phyloP scores from a whole-genome alignment of 2,888 invertebrate genomes.

The Poecilus cupreus region DNA sequence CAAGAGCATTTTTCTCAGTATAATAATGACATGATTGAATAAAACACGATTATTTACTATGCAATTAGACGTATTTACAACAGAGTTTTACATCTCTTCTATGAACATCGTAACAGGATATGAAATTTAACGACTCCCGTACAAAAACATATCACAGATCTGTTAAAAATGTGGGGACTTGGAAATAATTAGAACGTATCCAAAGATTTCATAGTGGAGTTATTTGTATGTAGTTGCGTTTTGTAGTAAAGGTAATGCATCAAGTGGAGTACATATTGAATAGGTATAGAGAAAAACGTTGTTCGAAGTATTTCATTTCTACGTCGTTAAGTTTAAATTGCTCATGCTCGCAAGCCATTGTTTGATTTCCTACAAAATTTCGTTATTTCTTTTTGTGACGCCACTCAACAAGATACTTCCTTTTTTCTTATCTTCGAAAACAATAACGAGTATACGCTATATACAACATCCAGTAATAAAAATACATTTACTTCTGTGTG shows the following conservation, averaged over 20 bases:
- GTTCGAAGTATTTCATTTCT: neutral
- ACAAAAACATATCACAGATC: too few species aligned
- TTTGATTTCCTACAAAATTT: slow-evolving; percentile 28
- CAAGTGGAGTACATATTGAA: neutral
- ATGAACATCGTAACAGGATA: too few species aligned
- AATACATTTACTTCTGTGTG: slow-evolving; percentile 35
- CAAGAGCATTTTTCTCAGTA: too few species aligned
- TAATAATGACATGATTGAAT: too few species aligned
- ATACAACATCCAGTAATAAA: slow-evolving; percentile 30
- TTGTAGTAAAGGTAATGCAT: neutral
- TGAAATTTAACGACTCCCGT: too few species aligned
- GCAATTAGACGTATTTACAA: too few species aligned
- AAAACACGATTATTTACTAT: too few species aligned
- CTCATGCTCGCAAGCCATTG: slow-evolving; percentile 3
- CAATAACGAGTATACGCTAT: slow-evolving; percentile 14
- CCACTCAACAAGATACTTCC: slow-evolving; percentile 13
- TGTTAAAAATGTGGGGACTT: too few species aligned
- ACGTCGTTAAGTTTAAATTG: slow-evolving; percentile 25
- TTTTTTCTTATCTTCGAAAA: slow-evolving; percentile 26
- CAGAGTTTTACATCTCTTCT: too few species aligned
- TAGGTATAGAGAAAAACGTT: neutral
- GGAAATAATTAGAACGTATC: too few species aligned
- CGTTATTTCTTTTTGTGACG: slow-evolving; percentile 17
- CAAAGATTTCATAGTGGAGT: too few species aligned
- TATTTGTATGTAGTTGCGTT: too few species aligned